Evolutionary conservation across 1,140 invertebrate genomes (phyloP), one percentile per base, ranked within the genome.

Genomic region (Telenomus remus): DNA sequence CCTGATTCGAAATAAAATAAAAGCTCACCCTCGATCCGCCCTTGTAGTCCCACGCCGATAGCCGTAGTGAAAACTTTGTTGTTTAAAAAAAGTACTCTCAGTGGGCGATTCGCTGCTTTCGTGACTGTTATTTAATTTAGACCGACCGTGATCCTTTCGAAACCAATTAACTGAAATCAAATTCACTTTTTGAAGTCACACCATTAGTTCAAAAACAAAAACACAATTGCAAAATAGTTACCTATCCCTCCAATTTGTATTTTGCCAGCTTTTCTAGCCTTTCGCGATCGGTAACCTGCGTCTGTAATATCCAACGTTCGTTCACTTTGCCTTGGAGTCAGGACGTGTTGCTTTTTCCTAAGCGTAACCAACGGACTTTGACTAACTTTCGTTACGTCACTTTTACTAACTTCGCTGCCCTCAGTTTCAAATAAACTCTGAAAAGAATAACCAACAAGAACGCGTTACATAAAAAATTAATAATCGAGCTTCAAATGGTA

Each of bases 351-450:
- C 66, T 94, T 92, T 64, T 93, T 93, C 0, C 93, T 88, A 4
- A 93, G 78, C 79, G 94, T 94, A n/a, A 92, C 92, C 54, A 94
- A 81, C 7, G 94, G 94, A 73, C 93, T 94, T 82, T 95, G 94
- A 63, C 93, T 93, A 0, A 90, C 88, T 81, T 93, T 92, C 10
- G 88, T 88, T 61, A 89, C 91, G 74, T 95, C 94, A 35, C 19
- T 27, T 27, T 27, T 27, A 27, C 19, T 27, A 6, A 27, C 19
- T 27, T 94, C 93, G 47, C 90, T 90, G 0, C 90, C 87, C 76
- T 95, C 94, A 1, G 94, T 93, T 81, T 95, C 94, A 34, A 95
- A 82, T n/a, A 95, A 87, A 83, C 94, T 95, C 93, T 95, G 27
- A 1, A 68, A 47, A 49, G 85, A 71, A 75, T 88, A 44, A 12